Percentiles rank a stretch among this genome's conserved stretches.
Evolutionary conservation across 2,888 invertebrate genomes (phyloP).

Genomic region (Aquatica leii): DNA sequence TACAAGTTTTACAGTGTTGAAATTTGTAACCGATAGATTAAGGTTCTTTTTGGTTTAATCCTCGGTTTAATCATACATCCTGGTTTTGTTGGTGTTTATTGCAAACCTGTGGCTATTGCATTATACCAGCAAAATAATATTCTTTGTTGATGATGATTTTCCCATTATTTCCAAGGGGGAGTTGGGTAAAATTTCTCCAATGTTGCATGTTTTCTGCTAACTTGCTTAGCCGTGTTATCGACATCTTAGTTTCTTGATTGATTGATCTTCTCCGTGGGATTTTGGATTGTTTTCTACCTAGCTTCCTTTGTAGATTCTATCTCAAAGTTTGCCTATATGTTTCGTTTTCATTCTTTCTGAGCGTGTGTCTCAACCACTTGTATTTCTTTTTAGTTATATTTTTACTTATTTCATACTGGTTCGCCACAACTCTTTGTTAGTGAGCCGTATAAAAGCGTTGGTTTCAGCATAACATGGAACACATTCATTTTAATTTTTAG

Average conservation of each 20-base stretch:
- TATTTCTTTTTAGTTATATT: background rate
- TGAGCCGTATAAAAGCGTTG: background rate
- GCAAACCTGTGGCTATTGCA: no score
- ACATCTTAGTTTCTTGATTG: background rate
- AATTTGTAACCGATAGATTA: no score
- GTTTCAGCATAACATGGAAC: background rate
- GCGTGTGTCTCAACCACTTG: background rate
- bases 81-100: no score
- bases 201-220: constrained; percentile 12
- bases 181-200: background rate
- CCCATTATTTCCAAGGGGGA: no score
- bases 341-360: background rate
- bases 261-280: no score
- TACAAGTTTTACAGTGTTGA: no score
- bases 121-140: no score
- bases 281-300: background rate
- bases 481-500: constrained; percentile 4
- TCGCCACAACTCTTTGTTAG: background rate
- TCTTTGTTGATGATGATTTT: no score
- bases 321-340: background rate
- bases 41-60: no score
- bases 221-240: background rate
- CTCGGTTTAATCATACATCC: no score
- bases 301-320: background rate
- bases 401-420: background rate